Conservation (phyloP, 2,797 vertebrate species). For the Halcyon leucocephala region DNA sequence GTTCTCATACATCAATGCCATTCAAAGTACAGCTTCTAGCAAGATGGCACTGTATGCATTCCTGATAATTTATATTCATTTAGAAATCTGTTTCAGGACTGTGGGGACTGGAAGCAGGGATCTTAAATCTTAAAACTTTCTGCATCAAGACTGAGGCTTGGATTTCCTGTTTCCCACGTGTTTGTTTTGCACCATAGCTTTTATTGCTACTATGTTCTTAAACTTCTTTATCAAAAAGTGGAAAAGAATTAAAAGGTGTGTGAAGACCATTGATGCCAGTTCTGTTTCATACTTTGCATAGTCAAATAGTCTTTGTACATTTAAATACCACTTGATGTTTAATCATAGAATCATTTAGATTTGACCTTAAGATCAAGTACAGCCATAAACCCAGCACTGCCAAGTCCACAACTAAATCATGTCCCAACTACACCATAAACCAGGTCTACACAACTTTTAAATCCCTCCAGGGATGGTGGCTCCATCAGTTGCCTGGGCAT, state of each 20-base stretch:
- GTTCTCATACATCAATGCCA: neutral
- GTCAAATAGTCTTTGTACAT: neutral
- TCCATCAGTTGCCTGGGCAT: neutral
- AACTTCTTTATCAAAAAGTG: neutral
- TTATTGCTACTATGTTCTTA: rapidly evolving
- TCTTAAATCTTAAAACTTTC: neutral
- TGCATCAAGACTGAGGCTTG: neutral
- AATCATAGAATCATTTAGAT: neutral
- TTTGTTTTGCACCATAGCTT: neutral
- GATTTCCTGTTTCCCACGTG: neutral
- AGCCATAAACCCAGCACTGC: too few relatives aligned
- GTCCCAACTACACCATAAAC: too few relatives aligned
- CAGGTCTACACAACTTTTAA: too few relatives aligned
- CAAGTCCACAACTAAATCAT: neutral
- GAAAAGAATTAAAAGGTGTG: neutral
- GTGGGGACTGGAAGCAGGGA: neutral
- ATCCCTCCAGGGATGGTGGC: neutral
- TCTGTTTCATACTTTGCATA: neutral
- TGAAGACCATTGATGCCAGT: neutral
- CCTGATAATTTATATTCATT: neutral
- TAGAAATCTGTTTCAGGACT: neutral
- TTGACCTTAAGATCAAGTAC: neutral
- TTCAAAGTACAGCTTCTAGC: neutral
- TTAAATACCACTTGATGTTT: neutral
- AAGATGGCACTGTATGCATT: neutral